Conservation (phyloP, 2,113 vertebrate species). For the Prunella himalayana region DNA sequence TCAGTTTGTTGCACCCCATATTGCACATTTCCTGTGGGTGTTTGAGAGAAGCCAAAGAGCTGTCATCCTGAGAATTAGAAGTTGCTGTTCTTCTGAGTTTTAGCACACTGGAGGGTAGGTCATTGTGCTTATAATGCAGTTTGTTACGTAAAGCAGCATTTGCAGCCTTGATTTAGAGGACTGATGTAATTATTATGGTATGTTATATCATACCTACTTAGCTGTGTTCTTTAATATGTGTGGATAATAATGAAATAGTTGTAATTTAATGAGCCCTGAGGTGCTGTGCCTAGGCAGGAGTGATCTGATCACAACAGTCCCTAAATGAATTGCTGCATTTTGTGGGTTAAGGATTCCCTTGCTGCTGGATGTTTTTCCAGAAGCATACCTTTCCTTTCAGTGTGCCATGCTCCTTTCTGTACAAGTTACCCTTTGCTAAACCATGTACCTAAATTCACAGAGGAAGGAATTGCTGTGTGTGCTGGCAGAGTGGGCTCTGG, state of each 20-base stretch:
- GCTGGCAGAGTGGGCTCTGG: background rate
- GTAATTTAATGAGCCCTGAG: background rate
- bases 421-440: background rate
- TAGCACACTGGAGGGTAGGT: background rate
- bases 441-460: background rate
- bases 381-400: background rate
- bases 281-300: background rate
- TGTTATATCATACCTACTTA: background rate
- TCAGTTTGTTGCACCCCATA: background rate
- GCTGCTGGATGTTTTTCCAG: background rate
- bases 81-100: background rate
- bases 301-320: background rate
- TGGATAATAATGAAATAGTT: background rate
- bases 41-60: background rate
- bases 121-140: background rate
- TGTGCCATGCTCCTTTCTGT: background rate
- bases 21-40: background rate
- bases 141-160: background rate
- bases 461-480: background rate
- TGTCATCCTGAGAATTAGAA: background rate
- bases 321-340: background rate
- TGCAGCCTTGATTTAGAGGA: constrained; percentile 21
- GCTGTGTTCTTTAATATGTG: background rate
- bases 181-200: background rate
- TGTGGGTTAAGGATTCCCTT: background rate